Conservation (phyloP, 2,797 vertebrate species). For the Petrocephalus sullivani region DNA sequence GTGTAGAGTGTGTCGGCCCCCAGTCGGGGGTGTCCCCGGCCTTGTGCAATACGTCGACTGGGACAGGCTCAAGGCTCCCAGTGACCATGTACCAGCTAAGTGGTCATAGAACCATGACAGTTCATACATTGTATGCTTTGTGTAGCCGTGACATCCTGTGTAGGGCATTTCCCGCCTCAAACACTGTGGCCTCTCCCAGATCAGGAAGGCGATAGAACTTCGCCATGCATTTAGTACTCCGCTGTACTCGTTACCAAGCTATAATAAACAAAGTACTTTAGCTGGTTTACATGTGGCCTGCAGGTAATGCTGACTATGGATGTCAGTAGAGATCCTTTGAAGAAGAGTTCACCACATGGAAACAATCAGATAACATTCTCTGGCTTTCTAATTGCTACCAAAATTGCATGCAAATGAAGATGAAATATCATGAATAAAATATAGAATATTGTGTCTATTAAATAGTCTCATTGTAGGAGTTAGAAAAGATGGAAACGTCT, state of each 20-base stretch:
- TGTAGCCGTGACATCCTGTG: not conserved
- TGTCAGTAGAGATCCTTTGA: not conserved
- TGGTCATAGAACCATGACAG: not conserved
- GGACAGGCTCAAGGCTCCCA: not conserved
- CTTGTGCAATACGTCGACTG: not conserved
- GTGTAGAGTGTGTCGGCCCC: not conserved
- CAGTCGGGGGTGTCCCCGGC: not conserved
- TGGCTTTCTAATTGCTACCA: not conserved
- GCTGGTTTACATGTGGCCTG: not conserved
- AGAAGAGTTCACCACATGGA: not conserved
- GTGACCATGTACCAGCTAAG: not conserved
- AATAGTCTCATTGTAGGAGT: constrained; percentile 24
- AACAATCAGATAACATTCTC: constrained; percentile 1
- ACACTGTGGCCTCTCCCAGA: not conserved
- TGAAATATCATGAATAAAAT: constrained; percentile 9
- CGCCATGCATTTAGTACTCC: not conserved
- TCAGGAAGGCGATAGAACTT: not conserved
- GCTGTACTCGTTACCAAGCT: not conserved
- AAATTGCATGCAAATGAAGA: constrained; percentile 4
- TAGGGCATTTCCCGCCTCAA: not conserved
- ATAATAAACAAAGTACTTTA: not conserved
- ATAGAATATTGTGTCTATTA: not conserved
- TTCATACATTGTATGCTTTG: not conserved
- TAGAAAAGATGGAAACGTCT: constrained; percentile 46
- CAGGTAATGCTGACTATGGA: not conserved